phyloP scores from a whole-genome alignment of 2,113 vertebrate species.

The Bos indicus region DNA sequence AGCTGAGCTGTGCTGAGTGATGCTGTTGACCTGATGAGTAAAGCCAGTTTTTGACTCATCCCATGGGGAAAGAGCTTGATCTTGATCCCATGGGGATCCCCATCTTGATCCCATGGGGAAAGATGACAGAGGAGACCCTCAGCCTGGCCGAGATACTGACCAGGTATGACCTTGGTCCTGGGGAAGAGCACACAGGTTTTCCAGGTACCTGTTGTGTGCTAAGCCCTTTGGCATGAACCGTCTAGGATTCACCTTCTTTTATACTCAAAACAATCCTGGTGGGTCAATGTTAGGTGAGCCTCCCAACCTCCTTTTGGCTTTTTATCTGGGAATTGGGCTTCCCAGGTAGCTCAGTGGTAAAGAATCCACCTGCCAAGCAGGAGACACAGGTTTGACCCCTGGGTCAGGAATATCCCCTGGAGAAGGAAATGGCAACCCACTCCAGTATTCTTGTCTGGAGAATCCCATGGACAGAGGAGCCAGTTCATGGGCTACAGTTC shows the following conservation, averaged over 20 bases:
- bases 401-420: background rate
- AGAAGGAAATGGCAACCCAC: background rate
- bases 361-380: background rate
- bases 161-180: background rate
- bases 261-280: accelerated
- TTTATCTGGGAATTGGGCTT: background rate
- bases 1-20: background rate
- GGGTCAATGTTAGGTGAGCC: accelerated
- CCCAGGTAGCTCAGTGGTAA: background rate
- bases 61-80: background rate
- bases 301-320: too few species aligned
- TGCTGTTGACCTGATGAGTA: background rate
- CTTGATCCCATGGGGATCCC: background rate
- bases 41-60: background rate
- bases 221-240: background rate
- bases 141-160: background rate
- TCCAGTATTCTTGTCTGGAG: background rate
- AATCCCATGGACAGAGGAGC: background rate
- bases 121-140: background rate
- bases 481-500: background rate
- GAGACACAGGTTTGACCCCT: background rate
- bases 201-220: constrained; percentile 28
- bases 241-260: accelerated
- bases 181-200: background rate
- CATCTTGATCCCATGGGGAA: background rate